Base-by-base conservation (phyloP, 2,797 vertebrate genomes). In the Smutsia temminckii region DNA sequence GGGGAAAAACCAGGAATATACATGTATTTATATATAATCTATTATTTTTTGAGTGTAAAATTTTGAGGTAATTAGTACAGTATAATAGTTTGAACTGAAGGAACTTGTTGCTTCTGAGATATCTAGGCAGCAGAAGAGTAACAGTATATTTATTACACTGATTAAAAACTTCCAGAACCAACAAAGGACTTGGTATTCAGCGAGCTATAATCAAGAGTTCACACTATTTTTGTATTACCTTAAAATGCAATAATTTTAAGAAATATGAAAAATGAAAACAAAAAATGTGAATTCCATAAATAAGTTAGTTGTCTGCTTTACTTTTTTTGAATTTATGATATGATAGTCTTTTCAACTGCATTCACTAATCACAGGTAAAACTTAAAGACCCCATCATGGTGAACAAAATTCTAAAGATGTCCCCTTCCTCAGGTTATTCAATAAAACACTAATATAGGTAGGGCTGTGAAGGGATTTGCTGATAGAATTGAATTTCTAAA, bases 1-100 rank as follows among this genome's bases (percentile, higher is more conserved):
- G 27, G 46, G 12, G 86, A 27, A 89, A 75, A 93, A 89, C 59
- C 23, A 42, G 16, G 37, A 29, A 84, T n/a, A 85, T 46, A 6
- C 12, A 42, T 53, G 7, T 64, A 16, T 37, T 81, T 29, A 83
- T 79, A 95, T 96, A 71, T n/a, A 51, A 84, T 89, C 63, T 86
- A 18, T 91, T 25, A 80, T 80, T 96, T 85, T 75, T 61, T 61
- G 5, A 89, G 46, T 78, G 40, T 72, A 91, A 93, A 74, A 32
- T 32, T 74, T 88, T 90, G 75, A 93, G 27, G 4, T 86, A 83
- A 21, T 85, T 93, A 75, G 68, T 16, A n/a, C 1, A 27, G 4
- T 29, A 2, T 81, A 40, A 25, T 25, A 71, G 12, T 49, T 71
- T 37, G 10, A 59, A 68, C 21, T 69, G 2, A 86, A 81, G 25